Evolutionary conservation across 2,888 invertebrate genomes (phyloP).

Genomic region (Phyto melanocephala): DNA sequence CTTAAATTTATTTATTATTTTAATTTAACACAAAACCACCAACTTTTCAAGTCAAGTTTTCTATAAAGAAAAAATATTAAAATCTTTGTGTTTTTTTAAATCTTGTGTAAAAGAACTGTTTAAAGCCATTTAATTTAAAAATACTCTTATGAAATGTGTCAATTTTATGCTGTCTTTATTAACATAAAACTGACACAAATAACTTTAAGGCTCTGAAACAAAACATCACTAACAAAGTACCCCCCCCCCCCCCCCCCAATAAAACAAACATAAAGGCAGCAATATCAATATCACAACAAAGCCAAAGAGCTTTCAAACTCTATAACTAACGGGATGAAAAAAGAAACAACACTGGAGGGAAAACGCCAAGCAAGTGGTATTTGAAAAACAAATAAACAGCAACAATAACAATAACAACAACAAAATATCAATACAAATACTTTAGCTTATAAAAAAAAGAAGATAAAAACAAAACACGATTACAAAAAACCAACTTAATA

Average conservation of each 20-base stretch:
- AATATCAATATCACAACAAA: not conserved
- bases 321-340: not conserved
- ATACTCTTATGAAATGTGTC: conserved; percentile 29
- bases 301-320: not conserved
- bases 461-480: not conserved
- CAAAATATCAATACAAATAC: conserved; percentile 11
- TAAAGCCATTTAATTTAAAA: not conserved
- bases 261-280: conserved; percentile 1
- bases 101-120: too few species aligned
- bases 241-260: not conserved
- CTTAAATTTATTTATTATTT: too few species aligned
- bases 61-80: too few species aligned
- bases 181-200: conserved; percentile 57
- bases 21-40: too few species aligned
- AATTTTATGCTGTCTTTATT: conserved; percentile 55
- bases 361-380: not conserved
- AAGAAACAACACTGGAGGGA: not conserved
- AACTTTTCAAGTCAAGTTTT: too few species aligned
- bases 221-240: not conserved
- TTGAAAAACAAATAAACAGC: conserved; percentile 1
- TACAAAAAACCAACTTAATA: not conserved
- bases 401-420: not conserved
- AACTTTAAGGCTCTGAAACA: not conserved
- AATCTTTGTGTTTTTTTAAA: too few species aligned
- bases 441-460: not conserved